Percentiles rank a stretch among this genome's conserved stretches.
phyloP scores from a whole-genome alignment of 2,797 vertebrate genomes.

The Malacoctenus gilli region DNA sequence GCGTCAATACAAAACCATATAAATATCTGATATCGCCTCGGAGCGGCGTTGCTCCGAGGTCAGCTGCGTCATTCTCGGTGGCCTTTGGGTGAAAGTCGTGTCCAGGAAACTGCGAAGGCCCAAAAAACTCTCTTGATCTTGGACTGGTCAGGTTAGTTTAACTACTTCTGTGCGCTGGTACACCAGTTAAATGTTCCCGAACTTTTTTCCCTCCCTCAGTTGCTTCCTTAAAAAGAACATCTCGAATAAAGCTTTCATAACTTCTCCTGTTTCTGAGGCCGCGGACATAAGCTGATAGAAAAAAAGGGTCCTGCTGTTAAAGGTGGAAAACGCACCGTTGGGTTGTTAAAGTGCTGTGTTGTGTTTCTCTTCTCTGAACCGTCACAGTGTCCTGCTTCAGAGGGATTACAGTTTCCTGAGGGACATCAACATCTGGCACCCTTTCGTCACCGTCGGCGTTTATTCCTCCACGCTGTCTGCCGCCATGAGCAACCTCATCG shows the following conservation, averaged over 20 bases:
- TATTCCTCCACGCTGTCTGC: constrained; percentile 90
- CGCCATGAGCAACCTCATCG: constrained; percentile 91
- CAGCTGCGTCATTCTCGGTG: not conserved
- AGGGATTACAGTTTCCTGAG: constrained; percentile 88
- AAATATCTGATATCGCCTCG: not conserved
- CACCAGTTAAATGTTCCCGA: no score
- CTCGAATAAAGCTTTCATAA: no score
- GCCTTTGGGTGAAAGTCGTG: not conserved
- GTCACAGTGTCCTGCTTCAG: constrained; percentile 83
- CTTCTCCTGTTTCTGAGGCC: no score
- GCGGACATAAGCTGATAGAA: no score
- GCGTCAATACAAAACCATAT: not conserved
- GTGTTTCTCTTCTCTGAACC: not conserved
- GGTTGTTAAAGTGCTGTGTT: not conserved
- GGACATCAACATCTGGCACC: constrained; percentile 89
- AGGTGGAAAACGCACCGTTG: not conserved
- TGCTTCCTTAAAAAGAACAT: no score
- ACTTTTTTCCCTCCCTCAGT: no score
- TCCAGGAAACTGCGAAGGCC: not conserved
- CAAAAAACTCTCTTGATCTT: not conserved
- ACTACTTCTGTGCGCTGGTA: no score
- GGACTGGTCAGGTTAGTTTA: not conserved
- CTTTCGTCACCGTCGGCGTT: constrained; percentile 86
- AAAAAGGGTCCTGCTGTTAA: no score
- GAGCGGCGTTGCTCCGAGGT: not conserved